Evolutionary conservation across 2,113 vertebrate species (phyloP).

Genomic region (Lagopus muta): DNA sequence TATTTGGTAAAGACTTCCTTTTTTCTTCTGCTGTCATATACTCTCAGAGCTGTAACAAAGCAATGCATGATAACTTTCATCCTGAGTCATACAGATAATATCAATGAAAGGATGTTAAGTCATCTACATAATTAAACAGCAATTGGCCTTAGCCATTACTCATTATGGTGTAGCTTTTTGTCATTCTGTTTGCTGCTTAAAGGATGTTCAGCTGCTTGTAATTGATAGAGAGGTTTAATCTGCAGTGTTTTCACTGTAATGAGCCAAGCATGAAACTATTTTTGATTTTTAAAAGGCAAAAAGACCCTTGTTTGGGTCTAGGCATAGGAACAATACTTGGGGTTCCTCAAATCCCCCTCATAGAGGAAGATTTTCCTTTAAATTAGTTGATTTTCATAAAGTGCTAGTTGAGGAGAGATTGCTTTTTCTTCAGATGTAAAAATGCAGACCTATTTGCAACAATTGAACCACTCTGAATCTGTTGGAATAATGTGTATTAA

Average conservation of each 20-base stretch:
- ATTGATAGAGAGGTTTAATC: constrained; percentile 69
- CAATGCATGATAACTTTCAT: constrained; percentile 53
- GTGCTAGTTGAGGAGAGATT: constrained; percentile 10
- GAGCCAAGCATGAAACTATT: constrained; percentile 52
- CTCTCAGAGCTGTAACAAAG: constrained; percentile 38
- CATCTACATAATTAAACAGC: constrained; percentile 76
- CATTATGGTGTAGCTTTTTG: constrained; percentile 68
- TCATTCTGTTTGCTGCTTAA: constrained; percentile 76
- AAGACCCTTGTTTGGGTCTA: constrained; percentile 8
- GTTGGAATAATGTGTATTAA: constrained; percentile 1
- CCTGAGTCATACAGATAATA: constrained; percentile 54
- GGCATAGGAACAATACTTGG: not conserved
- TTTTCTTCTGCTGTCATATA: constrained; percentile 18
- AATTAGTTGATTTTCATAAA: constrained; percentile 6
- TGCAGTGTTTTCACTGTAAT: constrained; percentile 58
- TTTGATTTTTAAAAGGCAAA: constrained; percentile 39
- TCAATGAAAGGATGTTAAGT: constrained; percentile 68
- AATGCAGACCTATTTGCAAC: constrained; percentile 20
- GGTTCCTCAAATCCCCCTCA: constrained; percentile 7
- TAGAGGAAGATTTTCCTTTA: constrained; percentile 22
- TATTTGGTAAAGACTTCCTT: constrained; percentile 30
- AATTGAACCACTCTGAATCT: not conserved
- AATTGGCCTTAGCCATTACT: constrained; percentile 70
- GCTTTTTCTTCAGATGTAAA: constrained; percentile 40
- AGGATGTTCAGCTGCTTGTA: constrained; percentile 66